phyloP scores from a whole-genome alignment of 2,888 invertebrate species.

The Spialia ferax region DNA sequence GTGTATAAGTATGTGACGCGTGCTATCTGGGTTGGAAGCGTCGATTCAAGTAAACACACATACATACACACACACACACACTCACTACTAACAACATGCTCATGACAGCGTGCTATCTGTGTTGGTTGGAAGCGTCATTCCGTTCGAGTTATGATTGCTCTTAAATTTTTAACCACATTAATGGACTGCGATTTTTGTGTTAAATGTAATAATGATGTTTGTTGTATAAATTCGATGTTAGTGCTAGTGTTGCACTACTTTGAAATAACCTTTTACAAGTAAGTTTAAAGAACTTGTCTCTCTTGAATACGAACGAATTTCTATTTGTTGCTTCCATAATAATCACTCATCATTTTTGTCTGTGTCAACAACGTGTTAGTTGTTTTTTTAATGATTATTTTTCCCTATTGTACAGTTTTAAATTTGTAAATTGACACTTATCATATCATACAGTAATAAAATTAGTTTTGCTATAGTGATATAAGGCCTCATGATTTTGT shows the following conservation, averaged over 20 bases:
- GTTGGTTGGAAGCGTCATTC: background rate
- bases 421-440: background rate
- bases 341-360: background rate
- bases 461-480: background rate
- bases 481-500: background rate
- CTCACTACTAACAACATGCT: conserved; percentile 47
- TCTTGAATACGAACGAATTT: background rate
- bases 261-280: no score
- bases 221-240: background rate
- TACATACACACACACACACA: conserved; percentile 35
- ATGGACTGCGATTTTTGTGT: background rate
- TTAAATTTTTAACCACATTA: background rate
- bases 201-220: background rate
- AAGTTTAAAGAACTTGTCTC: background rate
- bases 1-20: no score
- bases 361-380: background rate
- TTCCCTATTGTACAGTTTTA: background rate
- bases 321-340: background rate
- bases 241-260: background rate
- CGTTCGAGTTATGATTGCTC: background rate
- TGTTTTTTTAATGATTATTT: background rate
- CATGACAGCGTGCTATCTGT: no score
- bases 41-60: conserved; percentile 92
- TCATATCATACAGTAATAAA: no score
- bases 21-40: no score